phyloP scores from a whole-genome alignment of 1,140 invertebrate species.

The Drosophila kohkoa region DNA sequence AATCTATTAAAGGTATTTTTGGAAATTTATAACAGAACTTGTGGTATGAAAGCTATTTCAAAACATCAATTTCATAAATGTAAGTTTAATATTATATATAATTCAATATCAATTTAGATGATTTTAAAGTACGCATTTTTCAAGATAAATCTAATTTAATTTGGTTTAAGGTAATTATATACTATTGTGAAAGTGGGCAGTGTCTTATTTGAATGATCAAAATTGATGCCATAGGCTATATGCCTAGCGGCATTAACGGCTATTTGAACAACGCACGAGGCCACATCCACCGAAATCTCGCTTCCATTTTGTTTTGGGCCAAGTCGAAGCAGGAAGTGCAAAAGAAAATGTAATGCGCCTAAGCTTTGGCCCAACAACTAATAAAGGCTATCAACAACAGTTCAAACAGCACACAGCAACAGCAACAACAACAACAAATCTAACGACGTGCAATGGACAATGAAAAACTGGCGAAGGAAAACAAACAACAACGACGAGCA shows the following conservation, averaged over 20 bases:
- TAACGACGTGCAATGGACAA: constrained; percentile 55
- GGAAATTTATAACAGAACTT: too few relatives aligned
- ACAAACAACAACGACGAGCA: constrained; percentile 25
- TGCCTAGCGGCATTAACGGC: constrained; percentile 11
- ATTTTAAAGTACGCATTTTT: too few relatives aligned
- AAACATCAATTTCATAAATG: too few relatives aligned
- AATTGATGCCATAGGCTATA: neutral
- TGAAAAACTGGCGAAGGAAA: constrained; percentile 53
- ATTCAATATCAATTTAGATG: too few relatives aligned
- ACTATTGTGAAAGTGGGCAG: too few relatives aligned
- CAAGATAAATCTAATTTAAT: too few relatives aligned
- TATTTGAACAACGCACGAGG: constrained; percentile 60
- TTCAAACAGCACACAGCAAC: constrained; percentile 67
- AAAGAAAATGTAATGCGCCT: constrained; percentile 70
- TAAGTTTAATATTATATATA: too few relatives aligned
- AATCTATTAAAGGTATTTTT: too few relatives aligned
- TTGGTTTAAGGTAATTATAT: too few relatives aligned
- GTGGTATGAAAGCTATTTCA: too few relatives aligned
- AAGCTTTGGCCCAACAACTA: constrained; percentile 79
- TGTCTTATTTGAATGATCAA: neutral
- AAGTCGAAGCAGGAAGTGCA: constrained; percentile 47
- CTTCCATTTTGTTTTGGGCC: constrained; percentile 11
- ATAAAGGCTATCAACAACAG: constrained; percentile 82
- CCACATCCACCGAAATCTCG: constrained; percentile 20
- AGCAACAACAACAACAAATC: constrained; percentile 30